Conservation (phyloP, 2,888 invertebrate genomes). For the Microdon myrmicae region DNA sequence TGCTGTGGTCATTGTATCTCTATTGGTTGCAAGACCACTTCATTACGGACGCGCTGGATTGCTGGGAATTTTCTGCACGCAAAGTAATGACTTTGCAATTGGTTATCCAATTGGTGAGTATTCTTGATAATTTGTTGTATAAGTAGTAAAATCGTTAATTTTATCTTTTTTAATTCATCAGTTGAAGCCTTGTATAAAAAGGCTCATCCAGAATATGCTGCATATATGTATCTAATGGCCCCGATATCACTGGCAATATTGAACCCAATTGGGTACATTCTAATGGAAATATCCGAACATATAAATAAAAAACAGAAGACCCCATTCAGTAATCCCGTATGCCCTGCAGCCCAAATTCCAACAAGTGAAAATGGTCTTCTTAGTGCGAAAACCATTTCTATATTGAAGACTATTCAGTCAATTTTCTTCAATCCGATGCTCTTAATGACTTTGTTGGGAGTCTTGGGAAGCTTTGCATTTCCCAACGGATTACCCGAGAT, state of each 20-base stretch:
- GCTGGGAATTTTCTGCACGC: conserved; percentile 94
- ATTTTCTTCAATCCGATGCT: conserved; percentile 89
- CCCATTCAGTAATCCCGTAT: conserved; percentile 57
- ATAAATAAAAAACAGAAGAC: conserved; percentile 61
- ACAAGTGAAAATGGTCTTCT: conserved; percentile 57
- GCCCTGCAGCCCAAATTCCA: conserved; percentile 60
- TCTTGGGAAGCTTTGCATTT: conserved; percentile 84
- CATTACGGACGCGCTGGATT: conserved; percentile 88
- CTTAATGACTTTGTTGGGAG: conserved; percentile 91
- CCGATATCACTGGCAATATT: conserved; percentile 92
- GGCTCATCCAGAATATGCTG: conserved; percentile 88
- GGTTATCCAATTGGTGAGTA: conserved; percentile 87
- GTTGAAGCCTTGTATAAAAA: conserved; percentile 86
- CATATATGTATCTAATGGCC: conserved; percentile 91
- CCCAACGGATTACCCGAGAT: conserved; percentile 80
- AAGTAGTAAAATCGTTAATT: conserved; percentile 2
- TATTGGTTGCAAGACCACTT: conserved; percentile 82
- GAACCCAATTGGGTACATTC: conserved; percentile 89
- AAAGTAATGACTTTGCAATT: conserved; percentile 97
- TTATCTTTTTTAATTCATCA: conserved; percentile 58
- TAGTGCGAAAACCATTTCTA: conserved; percentile 58
- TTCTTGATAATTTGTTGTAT: neutral
- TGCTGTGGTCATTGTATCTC: conserved; percentile 78
- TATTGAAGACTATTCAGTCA: conserved; percentile 72
- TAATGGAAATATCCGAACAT: conserved; percentile 81